These are phyloP conservation scores for Eulacestoma nigropectus DNA, from an alignment of 2,113 vertebrate species.

Conservation along the genomic window DNA sequence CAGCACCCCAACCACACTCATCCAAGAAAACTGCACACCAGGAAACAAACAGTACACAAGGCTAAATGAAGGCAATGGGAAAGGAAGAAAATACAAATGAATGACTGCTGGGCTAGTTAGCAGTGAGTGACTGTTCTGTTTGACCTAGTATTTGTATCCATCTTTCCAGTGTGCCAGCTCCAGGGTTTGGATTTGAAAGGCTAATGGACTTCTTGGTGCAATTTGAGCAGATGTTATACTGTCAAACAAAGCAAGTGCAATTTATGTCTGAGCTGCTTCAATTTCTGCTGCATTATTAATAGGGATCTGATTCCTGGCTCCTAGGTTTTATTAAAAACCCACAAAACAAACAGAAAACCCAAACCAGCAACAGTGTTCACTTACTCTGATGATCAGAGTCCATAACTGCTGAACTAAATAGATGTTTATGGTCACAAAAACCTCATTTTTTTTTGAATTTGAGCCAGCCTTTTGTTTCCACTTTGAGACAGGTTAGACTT, in stretches of 20 bases:
- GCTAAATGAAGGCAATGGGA: background rate
- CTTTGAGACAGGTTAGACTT: rapidly evolving
- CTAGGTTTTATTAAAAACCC: background rate
- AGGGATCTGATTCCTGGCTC: background rate
- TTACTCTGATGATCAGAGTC: background rate
- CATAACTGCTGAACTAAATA: background rate
- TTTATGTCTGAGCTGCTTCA: background rate
- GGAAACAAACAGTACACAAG: background rate
- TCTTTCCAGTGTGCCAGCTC: background rate
- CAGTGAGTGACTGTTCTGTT: background rate
- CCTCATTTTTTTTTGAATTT: background rate
- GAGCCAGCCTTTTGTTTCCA: background rate
- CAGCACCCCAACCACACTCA: background rate
- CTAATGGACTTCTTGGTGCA: background rate
- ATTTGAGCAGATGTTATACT: background rate
- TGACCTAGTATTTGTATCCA: background rate
- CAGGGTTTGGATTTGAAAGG: background rate
- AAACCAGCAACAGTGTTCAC: background rate
- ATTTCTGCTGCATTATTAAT: background rate
- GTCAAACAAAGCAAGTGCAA: background rate
- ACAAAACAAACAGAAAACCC: background rate
- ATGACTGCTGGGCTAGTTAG: background rate
- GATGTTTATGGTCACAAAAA: background rate
- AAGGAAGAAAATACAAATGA: background rate
- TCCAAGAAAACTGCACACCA: background rate